Evolutionary conservation across 2,113 vertebrate genomes (phyloP), one percentile per base, ranked within the genome.

Genomic region (Perca schrenkii): DNA sequence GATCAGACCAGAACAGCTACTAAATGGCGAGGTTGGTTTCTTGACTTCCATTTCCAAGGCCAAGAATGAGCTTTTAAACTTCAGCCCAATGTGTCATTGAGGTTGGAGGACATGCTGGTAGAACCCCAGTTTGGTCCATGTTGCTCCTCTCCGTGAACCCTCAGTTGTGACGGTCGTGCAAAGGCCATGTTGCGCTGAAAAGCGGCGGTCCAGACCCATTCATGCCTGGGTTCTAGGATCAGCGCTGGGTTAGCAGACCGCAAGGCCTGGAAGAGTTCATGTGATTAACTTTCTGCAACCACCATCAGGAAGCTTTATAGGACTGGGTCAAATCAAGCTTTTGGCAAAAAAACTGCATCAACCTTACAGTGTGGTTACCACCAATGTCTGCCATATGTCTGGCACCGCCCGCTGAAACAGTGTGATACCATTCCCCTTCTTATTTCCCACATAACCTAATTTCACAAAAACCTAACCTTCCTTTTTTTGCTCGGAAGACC

Each of bases 341-440:
- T 71, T 79, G 72, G 84, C 84, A 77, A 65, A 84, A 25, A 15
- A 58, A 58, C 65, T 11, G 40, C 40, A 50, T 53, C 36, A 79
- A 16, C 16, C 15, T 70, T 62, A 8, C 63, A 77, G 62, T 7
- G 70, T 17, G 47, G 71, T 79, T 90, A 77, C 74, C 65, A 77
- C 61, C 77, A 79, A 84, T 71, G 86, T 86, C 70, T 85, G 86
- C 85, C 88, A 82, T 80, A 77, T 90, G 90, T 86, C 89, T 87
- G 82, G 68, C 74, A 77, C 60, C 12, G 22, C 71, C 60, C 25
- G 57, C 74, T 56, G 62, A 88, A 80, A 36, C 80, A 73, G 70
- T 80, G 86, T 49, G 82, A 82, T 83, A 40, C 68, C 73, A 68
- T 79, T 86, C 50, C 52, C 14, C 22, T 36, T 81, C 77, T 74